phyloP scores from a whole-genome alignment of 1,140 invertebrate species.

The Aethina tumida region DNA sequence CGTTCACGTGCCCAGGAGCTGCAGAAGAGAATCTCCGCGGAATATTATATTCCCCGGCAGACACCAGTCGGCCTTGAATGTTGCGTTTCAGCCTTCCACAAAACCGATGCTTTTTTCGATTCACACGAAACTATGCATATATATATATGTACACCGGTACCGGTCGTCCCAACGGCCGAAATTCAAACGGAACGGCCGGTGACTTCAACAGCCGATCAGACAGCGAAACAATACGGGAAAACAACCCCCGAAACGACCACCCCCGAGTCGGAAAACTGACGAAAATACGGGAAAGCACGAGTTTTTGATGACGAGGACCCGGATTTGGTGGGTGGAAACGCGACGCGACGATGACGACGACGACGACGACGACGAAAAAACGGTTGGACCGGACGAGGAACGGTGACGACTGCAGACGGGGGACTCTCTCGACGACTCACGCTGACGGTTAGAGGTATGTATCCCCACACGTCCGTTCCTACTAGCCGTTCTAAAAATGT shows the following conservation, averaged over 20 bases:
- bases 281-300: not conserved
- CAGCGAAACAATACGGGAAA: slow-evolving; percentile 2
- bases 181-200: not conserved
- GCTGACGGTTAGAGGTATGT: slow-evolving; percentile 28
- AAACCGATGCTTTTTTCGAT: too few species aligned
- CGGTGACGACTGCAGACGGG: slow-evolving; percentile 8
- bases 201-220: slow-evolving; percentile 1
- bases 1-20: not conserved
- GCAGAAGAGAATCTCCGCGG: slow-evolving; percentile 1
- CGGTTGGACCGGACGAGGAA: slow-evolving; percentile 14
- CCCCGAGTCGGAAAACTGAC: not conserved
- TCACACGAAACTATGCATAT: too few species aligned
- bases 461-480: slow-evolving; percentile 23
- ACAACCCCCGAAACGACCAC: slow-evolving; percentile 5
- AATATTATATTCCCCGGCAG: slow-evolving; percentile 7
- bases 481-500: slow-evolving; percentile 29
- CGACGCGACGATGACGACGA: not conserved
- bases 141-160: too few species aligned
- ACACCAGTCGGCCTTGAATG: slow-evolving; percentile 14
- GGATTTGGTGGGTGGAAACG: slow-evolving; percentile 1
- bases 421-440: slow-evolving; percentile 13
- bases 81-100: too few species aligned
- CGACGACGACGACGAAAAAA: slow-evolving; percentile 7
- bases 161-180: slow-evolving; percentile 1
- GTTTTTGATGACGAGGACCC: not conserved